phyloP scores from a whole-genome alignment of 2,888 invertebrate species.

The Drosophila buzzatii region DNA sequence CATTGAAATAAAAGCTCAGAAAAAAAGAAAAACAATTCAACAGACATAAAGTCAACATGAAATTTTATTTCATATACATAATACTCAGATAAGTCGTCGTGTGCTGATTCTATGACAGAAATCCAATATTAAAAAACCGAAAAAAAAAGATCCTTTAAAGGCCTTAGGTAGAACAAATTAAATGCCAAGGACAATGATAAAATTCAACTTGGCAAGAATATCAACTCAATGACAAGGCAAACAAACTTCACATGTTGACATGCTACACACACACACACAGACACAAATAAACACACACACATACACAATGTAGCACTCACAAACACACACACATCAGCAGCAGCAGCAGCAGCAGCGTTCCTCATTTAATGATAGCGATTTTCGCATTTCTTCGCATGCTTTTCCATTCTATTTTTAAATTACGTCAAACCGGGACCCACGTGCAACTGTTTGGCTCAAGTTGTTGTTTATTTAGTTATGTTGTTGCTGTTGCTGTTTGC shows the following conservation, averaged over 20 bases:
- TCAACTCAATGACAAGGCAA: constrained; percentile 36
- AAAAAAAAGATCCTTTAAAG: constrained; percentile 9
- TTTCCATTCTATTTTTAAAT: constrained; percentile 45
- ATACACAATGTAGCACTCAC: not conserved
- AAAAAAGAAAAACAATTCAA: too few species aligned
- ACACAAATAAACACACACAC: not conserved
- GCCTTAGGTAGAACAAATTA: constrained; percentile 14
- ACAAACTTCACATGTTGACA: constrained; percentile 22
- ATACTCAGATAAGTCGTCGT: not conserved
- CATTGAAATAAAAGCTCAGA: too few species aligned
- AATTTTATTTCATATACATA: constrained; percentile 1
- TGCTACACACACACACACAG: constrained; percentile 13
- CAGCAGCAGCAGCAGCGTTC: constrained; percentile 25
- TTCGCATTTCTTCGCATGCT: constrained; percentile 39
- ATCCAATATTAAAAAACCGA: not conserved
- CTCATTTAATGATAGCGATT: constrained; percentile 58
- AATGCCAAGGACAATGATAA: constrained; percentile 25
- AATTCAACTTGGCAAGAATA: constrained; percentile 11
- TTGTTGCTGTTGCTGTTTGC: constrained; percentile 15
- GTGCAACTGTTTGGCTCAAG: constrained; percentile 9
- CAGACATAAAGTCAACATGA: not conserved
- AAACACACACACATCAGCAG: not conserved
- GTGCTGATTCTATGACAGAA: constrained; percentile 1
- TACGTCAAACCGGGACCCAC: constrained; percentile 6
- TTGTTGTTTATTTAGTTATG: constrained; percentile 9